phyloP scores from a whole-genome alignment of 2,888 invertebrate genomes.

The Tenthredo notha region DNA sequence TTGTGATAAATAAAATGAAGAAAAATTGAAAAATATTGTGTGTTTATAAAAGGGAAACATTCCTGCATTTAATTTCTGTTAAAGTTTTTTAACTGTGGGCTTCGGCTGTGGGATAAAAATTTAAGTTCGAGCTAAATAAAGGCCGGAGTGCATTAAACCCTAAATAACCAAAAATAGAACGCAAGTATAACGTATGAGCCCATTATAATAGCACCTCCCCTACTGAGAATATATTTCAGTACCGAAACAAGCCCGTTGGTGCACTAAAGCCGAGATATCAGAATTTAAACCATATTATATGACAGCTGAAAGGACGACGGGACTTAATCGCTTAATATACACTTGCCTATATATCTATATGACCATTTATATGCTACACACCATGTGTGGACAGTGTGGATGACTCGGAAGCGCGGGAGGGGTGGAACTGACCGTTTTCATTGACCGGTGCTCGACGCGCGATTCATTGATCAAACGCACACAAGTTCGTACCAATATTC shows the following conservation, averaged over 20 bases:
- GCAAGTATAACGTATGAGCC: constrained; percentile 69
- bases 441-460: constrained; percentile 40
- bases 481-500: neutral
- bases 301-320: constrained; percentile 30
- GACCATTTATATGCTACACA: neutral
- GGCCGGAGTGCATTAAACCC: constrained; percentile 76
- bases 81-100: neutral
- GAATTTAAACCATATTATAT: constrained; percentile 15
- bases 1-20: too few relatives aligned
- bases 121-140: constrained; percentile 71
- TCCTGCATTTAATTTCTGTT: neutral
- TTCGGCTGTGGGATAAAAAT: constrained; percentile 60
- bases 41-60: neutral
- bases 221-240: constrained; percentile 73
- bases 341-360: neutral
- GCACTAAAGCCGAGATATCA: constrained; percentile 20
- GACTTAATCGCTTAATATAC: constrained; percentile 24
- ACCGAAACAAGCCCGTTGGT: constrained; percentile 16
- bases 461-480: constrained; percentile 49
- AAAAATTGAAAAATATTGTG: neutral
- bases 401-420: constrained; percentile 34
- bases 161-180: constrained; percentile 78
- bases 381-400: constrained; percentile 36
- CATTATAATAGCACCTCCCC: constrained; percentile 77
- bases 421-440: constrained; percentile 36